Evolutionary conservation across 2,113 vertebrate genomes (phyloP).

Genomic region (Cygnus atratus): DNA sequence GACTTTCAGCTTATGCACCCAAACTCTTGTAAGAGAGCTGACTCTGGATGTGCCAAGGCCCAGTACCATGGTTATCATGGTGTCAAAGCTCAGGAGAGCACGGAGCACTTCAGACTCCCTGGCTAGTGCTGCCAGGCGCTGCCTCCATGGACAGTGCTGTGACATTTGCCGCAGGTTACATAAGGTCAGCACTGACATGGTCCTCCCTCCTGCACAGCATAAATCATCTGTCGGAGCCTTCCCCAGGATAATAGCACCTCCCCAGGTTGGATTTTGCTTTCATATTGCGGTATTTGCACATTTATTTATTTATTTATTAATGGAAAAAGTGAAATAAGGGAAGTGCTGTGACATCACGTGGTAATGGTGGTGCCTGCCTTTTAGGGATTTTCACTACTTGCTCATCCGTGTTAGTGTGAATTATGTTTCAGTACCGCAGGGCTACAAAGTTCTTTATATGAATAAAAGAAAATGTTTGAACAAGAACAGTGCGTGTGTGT

Average conservation of each 20-base stretch:
- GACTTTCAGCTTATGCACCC: background rate
- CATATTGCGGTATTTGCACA: background rate
- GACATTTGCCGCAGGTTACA: background rate
- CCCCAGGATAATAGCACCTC: background rate
- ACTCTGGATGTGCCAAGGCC: background rate
- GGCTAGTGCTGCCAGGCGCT: background rate
- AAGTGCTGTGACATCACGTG: background rate
- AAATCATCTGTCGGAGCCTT: background rate
- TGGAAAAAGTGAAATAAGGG: background rate
- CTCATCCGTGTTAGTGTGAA: background rate
- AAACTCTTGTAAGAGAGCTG: fast-evolving
- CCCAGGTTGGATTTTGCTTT: background rate
- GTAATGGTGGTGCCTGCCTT: background rate
- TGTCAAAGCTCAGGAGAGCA: fast-evolving
- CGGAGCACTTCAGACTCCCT: too few species aligned
- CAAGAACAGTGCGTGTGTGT: background rate
- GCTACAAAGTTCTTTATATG: background rate
- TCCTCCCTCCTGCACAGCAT: background rate
- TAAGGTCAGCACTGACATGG: background rate
- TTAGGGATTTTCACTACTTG: background rate
- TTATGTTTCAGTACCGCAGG: background rate
- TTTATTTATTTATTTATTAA: background rate
- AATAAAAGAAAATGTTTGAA: background rate
- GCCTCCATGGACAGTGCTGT: background rate
- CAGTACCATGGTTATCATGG: fast-evolving